These are phyloP conservation scores for Andinoacara biseriatus DNA, from an alignment of 2,113 vertebrate species.

Conservation along the genomic window DNA sequence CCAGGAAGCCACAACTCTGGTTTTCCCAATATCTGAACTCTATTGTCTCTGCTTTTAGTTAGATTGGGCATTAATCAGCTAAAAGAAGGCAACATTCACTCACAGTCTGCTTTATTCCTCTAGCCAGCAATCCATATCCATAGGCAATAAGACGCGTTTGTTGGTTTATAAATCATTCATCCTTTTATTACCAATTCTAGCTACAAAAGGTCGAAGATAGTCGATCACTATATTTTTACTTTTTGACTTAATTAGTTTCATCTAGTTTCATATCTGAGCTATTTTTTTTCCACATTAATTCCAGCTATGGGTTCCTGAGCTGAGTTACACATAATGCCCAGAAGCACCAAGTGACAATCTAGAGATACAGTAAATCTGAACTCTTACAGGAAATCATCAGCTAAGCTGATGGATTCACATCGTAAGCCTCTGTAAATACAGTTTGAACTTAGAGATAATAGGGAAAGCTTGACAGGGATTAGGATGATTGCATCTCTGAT, in stretches of 20 bases:
- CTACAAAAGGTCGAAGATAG: background rate
- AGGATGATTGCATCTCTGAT: background rate
- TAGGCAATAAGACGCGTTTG: background rate
- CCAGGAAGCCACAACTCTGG: background rate
- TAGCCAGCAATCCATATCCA: constrained; percentile 6
- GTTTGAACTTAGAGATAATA: constrained; percentile 1
- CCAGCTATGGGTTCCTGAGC: background rate
- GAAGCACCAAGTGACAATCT: background rate
- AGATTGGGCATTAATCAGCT: constrained; percentile 26
- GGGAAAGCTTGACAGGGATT: background rate
- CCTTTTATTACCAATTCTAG: background rate
- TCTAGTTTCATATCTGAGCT: background rate
- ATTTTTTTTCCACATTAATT: background rate
- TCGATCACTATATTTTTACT: background rate
- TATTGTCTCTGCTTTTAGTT: constrained; percentile 19
- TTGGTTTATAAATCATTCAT: background rate
- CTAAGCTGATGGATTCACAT: constrained; percentile 10
- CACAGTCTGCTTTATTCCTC: constrained; percentile 5
- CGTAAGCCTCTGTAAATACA: background rate
- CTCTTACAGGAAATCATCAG: constrained; percentile 10
- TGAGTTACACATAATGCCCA: constrained; percentile 27
- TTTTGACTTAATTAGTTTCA: background rate
- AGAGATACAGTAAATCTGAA: constrained; percentile 16
- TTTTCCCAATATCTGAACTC: background rate
- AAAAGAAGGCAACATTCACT: constrained; percentile 8